Percentiles rank a stretch among this genome's conserved stretches.
phyloP scores from a whole-genome alignment of 2,888 invertebrate species.

The Oscheius sp. region DNA sequence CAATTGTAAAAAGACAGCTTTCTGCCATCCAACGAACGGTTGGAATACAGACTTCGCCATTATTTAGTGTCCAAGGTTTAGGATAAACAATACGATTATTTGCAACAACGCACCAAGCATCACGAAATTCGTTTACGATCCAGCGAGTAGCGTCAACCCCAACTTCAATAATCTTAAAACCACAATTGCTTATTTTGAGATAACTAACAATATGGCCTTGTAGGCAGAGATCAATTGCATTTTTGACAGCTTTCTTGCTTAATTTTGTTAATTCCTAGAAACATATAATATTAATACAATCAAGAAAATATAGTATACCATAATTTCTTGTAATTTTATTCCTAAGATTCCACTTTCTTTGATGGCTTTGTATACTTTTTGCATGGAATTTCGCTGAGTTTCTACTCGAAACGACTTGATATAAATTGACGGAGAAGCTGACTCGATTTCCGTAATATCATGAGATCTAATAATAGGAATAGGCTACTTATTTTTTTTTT shows the following conservation, averaged over 20 bases:
- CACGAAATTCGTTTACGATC: conserved; percentile 42
- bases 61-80: conserved; percentile 58
- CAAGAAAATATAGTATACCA: not conserved
- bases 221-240: not conserved
- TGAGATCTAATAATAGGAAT: conserved; percentile 10
- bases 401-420: not conserved
- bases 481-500: no score
- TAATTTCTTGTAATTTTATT: conserved; percentile 17
- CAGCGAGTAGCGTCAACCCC: conserved; percentile 62
- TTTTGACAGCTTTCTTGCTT: not conserved
- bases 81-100: conserved; percentile 36
- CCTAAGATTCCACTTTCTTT: conserved; percentile 9
- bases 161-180: conserved; percentile 40
- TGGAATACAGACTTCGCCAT: conserved; percentile 36
- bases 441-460: not conserved
- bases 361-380: conserved; percentile 1
- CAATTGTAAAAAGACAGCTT: conserved; percentile 54
- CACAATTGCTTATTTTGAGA: not conserved
- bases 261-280: conserved; percentile 14
- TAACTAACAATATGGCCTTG: not conserved
- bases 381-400: not conserved
- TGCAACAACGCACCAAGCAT: conserved; percentile 54
- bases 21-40: conserved; percentile 65
- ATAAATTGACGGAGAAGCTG: conserved; percentile 8
- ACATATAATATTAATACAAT: not conserved